Evolutionary conservation across 2,888 invertebrate species (phyloP).

Genomic region (Ametastegia equiseti): DNA sequence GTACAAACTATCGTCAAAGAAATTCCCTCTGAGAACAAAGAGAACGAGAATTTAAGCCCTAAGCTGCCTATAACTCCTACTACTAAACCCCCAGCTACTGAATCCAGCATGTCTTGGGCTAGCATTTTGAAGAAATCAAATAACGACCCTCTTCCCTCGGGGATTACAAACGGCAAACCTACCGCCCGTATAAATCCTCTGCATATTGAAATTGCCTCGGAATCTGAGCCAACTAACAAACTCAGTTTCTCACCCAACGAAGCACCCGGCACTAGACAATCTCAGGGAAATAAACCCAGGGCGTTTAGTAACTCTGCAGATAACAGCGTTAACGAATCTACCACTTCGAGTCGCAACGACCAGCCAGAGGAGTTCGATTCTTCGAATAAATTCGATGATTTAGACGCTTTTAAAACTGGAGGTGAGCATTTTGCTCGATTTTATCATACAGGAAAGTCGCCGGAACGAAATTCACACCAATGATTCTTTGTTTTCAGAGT

Average conservation of each 20-base stretch:
- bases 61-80: conserved; percentile 32
- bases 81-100: conserved; percentile 14
- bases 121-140: conserved; percentile 68
- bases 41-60: background rate
- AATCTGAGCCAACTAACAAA: conserved; percentile 51
- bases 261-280: conserved; percentile 25
- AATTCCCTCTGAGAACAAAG: background rate
- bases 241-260: conserved; percentile 21
- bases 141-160: conserved; percentile 54
- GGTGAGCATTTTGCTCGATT: conserved; percentile 77
- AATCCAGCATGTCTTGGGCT: conserved; percentile 70
- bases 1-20: background rate
- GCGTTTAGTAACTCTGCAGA: background rate
- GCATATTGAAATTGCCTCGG: conserved; percentile 53
- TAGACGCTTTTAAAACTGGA: conserved; percentile 84
- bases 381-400: conserved; percentile 78
- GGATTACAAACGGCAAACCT: conserved; percentile 61
- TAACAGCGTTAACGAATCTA: conserved; percentile 11
- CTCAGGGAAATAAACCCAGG: background rate
- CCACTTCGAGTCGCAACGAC: conserved; percentile 40
- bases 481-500: conserved; percentile 81
- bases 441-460: background rate
- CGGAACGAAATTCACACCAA: too few species aligned
- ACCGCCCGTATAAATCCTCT: conserved; percentile 66
- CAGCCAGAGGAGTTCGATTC: conserved; percentile 42